Percentiles rank a stretch among this genome's conserved stretches.
These are phyloP conservation scores for Rhynchonycteris naso DNA, from an alignment of 2,797 vertebrate genomes.

Conservation along the genomic window DNA sequence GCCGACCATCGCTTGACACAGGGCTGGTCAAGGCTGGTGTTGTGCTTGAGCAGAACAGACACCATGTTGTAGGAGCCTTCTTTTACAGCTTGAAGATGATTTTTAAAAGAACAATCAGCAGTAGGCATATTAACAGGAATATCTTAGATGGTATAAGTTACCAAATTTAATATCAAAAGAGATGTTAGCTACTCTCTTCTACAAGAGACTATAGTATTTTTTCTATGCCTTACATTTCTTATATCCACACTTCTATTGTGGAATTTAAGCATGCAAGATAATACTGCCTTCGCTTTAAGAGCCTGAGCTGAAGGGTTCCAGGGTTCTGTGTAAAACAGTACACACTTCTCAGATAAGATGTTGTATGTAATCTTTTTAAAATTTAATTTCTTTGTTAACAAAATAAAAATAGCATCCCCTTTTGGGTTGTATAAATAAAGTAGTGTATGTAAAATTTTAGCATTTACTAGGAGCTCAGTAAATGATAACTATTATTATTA, in stretches of 20 bases:
- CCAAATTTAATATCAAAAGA: background rate
- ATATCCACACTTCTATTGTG: background rate
- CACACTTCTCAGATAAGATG: background rate
- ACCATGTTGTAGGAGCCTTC: constrained; percentile 88
- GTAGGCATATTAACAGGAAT: background rate
- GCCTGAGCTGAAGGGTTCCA: background rate
- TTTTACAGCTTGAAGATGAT: constrained; percentile 87
- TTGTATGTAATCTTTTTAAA: background rate
- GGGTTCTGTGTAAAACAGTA: background rate
- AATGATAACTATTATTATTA: background rate
- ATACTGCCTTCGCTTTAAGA: background rate
- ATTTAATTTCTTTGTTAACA: background rate
- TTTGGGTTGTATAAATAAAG: background rate
- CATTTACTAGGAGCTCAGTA: background rate
- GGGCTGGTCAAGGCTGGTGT: constrained; percentile 89
- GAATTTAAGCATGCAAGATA: background rate
- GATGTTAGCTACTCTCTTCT: background rate
- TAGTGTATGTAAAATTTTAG: background rate
- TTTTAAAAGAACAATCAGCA: constrained; percentile 49
- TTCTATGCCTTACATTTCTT: background rate
- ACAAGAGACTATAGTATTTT: background rate
- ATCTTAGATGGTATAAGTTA: background rate
- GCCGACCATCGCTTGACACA: constrained; percentile 91
- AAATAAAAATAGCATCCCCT: background rate
- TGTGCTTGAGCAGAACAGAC: constrained; percentile 86